Base-by-base conservation (phyloP, 2,888 invertebrate genomes). In the Sinopyrophorus schimmeli region DNA sequence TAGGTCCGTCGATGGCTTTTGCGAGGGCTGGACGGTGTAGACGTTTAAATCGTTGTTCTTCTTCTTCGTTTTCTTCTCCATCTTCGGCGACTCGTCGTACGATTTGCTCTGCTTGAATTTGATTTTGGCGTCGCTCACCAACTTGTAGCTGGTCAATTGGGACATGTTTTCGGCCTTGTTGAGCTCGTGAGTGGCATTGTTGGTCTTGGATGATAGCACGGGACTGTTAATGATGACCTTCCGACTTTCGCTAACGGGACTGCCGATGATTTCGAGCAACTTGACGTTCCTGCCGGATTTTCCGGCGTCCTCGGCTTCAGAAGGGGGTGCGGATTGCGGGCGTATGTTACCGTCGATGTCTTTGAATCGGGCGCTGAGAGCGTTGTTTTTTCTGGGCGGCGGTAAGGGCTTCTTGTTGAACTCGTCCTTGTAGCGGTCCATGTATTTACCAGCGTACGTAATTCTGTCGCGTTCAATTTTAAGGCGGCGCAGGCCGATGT, bases 71-170 rank as follows among this genome's bases (percentile, higher is more conserved):
- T 58, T 61, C 34, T 61, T 65, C 20, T 61, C 66, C 12, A 60
- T 54, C 44, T 63, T 67, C 5, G 61, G 60, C 3, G 57, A 54
- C 14, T 47, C 57, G 12, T 47, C 51, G 9, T 7, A 55, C 47
- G n/a, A 55, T 41, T 39, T 40, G 31, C 1, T 54, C 37, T 26
- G 61, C 54, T 24, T 53, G 48, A 54, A 55, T 57, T 47, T 40
- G 51, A 44, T 47, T 58, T 37, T 46, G 54, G 56, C 34, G 60
- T 78, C 80, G 0, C 78, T 76, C 28, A 79, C 77, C 11, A 76
- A 74, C 15, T 79, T 79, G 17, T 78, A 69, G 0, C 78, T 68
- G 1, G 78, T 78, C 2, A 79, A 62, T 54, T 80, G 78, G 55
- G 77, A 78, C 35, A 76, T 75, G 9, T 80, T 74, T 32, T 66